A percentile compares a stretch with the other conserved stretches of the same genome.
Conservation (phyloP, 2,888 invertebrate genomes). For the Tromatobia lineatoria region DNA sequence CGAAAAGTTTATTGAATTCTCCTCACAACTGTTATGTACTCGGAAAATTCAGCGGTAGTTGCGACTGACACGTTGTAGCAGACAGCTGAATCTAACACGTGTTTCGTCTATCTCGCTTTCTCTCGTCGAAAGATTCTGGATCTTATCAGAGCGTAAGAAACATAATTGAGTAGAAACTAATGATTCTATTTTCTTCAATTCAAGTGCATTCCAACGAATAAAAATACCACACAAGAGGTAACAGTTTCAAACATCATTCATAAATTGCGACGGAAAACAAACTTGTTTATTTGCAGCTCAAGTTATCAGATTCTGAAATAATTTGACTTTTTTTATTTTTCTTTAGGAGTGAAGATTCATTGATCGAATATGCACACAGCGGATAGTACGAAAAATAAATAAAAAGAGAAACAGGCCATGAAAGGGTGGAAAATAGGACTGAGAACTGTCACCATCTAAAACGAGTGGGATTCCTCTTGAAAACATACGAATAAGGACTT, state of each 20-base stretch:
- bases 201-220: neutral
- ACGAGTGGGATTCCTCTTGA: constrained; percentile 72
- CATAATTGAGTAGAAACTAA: neutral
- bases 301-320: neutral
- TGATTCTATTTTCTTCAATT: neutral
- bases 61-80: neutral
- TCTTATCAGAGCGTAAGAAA: constrained; percentile 16
- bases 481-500: constrained; percentile 61
- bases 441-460: constrained; percentile 80
- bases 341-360: neutral
- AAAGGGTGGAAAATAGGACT: constrained; percentile 65
- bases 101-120: constrained; percentile 12
- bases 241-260: neutral
- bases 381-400: constrained; percentile 20
- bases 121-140: neutral
- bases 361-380: neutral
- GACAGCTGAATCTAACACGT: constrained; percentile 16
- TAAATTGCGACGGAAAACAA: neutral
- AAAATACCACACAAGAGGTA: neutral
- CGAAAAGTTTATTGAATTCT: neutral
- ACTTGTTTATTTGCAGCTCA: neutral
- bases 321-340: neutral
- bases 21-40: neutral
- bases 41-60: neutral
- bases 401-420: constrained; percentile 51